phyloP scores from a whole-genome alignment of 2,888 invertebrate species.

The Epicampocera succincta region DNA sequence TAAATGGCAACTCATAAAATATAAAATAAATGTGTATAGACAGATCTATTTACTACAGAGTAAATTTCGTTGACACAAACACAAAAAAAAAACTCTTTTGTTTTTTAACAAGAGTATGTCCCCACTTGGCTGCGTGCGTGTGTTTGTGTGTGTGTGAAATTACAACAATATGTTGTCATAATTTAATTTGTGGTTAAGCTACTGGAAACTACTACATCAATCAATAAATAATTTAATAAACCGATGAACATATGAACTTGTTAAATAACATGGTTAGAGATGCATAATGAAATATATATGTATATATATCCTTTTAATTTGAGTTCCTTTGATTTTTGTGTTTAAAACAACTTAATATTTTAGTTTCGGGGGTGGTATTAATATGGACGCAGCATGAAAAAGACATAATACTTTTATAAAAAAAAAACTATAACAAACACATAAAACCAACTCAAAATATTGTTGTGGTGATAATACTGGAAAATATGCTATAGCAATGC shows the following conservation, averaged over 20 bases:
- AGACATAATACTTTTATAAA: too few species aligned
- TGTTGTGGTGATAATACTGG: too few species aligned
- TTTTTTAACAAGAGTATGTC: neutral
- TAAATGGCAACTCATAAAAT: too few species aligned
- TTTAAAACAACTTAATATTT: too few species aligned
- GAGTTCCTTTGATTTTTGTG: neutral
- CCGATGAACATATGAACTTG: slow-evolving; percentile 10
- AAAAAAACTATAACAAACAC: too few species aligned
- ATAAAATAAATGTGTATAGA: neutral
- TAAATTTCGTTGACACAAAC: neutral
- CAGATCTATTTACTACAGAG: neutral
- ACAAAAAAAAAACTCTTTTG: too few species aligned
- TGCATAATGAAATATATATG: slow-evolving; percentile 19
- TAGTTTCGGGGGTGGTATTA: too few species aligned
- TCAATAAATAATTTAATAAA: slow-evolving; percentile 56
- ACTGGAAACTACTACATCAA: slow-evolving; percentile 17
- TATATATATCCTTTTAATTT: neutral
- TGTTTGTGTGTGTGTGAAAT: slow-evolving; percentile 14
- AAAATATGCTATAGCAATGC: too few species aligned
- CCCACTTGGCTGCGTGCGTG: neutral
- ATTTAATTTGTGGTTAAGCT: slow-evolving; percentile 67
- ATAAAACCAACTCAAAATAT: too few species aligned
- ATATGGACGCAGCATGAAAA: too few species aligned
- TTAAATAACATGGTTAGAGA: slow-evolving; percentile 6
- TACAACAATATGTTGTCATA: slow-evolving; percentile 64